Base-by-base conservation (phyloP, 2,888 invertebrate genomes). In the Sarcophaga carnaria region DNA sequence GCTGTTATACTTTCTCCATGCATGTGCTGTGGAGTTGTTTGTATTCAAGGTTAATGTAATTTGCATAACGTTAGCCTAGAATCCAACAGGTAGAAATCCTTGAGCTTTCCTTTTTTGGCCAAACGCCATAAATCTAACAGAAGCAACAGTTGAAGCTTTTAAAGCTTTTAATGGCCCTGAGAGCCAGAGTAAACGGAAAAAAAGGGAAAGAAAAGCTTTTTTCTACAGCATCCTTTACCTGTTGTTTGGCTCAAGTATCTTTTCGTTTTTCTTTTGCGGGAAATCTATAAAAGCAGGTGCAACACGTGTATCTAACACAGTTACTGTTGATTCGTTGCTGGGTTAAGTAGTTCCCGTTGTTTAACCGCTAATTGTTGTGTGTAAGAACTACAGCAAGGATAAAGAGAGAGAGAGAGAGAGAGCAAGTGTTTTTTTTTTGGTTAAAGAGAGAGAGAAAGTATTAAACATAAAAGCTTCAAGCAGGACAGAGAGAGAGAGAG, bases 211-310 rank as follows among this genome's bases (percentile, higher is more conserved):
- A 62, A 81, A 74, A 79, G 70, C 64, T 82, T 66, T 17, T 2
- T 20, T 10, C 37, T 10, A 69, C 86, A 86, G 83, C 86, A 80
- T 86, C 80, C 59, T 80, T 86, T 86, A 80, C 86, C 86, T 86
- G 54, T 12, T 54, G 17, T 54, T 54, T 17, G 14, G 54, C 54
- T 54, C 17, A 17, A 54, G 14, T 14, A 37, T 37, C 37, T 37
- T 37, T 37, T 86, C 83, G 77, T 81, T 25, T 47, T 66, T 0
- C 14, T 27, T n/a, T 63, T 63, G 45, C 12, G 47, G 25, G 70
- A 80, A 86, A 75, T 86, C 86, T 84, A 86, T 86, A 86, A 86
- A 86, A 84, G 86, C 74, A 83, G 80, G 77, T 84, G 83, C 83
- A 86, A 80, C 83, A 84, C 60, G 86, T 81, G 77, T 80, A 78